phyloP scores from a whole-genome alignment of 1,140 invertebrate species.

The Gerris buenoi region DNA sequence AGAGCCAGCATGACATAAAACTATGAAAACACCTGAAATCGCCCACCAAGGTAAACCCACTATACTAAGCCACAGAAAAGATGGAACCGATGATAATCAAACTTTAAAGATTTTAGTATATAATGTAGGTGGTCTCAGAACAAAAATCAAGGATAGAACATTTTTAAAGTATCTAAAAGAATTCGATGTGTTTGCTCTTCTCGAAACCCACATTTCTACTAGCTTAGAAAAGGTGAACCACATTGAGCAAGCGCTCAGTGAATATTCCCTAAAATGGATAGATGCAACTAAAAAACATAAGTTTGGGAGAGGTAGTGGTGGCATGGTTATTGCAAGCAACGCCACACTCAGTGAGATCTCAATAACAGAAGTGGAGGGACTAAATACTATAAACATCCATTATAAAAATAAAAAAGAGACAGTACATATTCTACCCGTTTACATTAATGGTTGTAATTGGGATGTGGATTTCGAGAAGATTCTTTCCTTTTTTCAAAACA shows the following conservation, averaged over 20 bases:
- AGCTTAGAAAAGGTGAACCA: not conserved
- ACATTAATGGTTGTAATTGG: not conserved
- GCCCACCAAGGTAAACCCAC: too few relatives aligned
- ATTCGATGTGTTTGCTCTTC: not conserved
- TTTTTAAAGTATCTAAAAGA: not conserved
- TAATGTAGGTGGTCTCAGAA: not conserved
- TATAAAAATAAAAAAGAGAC: not conserved
- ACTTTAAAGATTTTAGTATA: not conserved
- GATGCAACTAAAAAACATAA: not conserved
- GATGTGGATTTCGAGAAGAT: not conserved
- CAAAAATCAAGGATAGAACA: not conserved
- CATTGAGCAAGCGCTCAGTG: not conserved
- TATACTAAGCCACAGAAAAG: too few relatives aligned
- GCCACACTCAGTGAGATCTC: not conserved
- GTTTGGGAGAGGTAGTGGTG: not conserved
- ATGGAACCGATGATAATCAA: too few relatives aligned
- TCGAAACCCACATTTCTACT: not conserved
- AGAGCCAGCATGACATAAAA: too few relatives aligned
- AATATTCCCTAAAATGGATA: not conserved
- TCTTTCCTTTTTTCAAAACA: not conserved
- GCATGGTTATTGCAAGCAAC: not conserved
- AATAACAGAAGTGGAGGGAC: not conserved
- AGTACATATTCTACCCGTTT: not conserved
- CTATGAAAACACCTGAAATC: too few relatives aligned
- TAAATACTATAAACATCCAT: not conserved